Conservation (phyloP, 2,113 vertebrate species). For the Melanotaenia duboulayi region DNA sequence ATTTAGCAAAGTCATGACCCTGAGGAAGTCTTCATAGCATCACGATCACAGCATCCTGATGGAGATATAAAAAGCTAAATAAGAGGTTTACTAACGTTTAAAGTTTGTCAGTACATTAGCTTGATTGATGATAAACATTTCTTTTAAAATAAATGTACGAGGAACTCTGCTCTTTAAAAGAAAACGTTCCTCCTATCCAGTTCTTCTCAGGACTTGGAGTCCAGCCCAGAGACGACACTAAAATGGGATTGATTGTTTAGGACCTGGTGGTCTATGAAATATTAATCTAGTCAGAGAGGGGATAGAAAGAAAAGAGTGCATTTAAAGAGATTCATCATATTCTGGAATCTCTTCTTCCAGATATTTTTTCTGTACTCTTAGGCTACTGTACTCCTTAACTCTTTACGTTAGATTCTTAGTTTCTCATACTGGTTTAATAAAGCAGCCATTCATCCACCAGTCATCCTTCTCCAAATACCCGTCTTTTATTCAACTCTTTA, state of each 20-base stretch:
- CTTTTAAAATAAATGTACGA: background rate
- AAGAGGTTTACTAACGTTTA: no score
- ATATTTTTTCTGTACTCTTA: no score
- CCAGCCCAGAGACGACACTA: slow-evolving; percentile 12
- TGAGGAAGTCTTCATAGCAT: background rate
- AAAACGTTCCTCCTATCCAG: background rate
- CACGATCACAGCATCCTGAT: background rate
- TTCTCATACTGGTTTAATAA: background rate
- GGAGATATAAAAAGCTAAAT: background rate
- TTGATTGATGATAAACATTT: background rate
- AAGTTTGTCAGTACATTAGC: no score
- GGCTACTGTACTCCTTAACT: background rate
- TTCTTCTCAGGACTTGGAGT: slow-evolving; percentile 5
- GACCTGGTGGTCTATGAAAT: slow-evolving; percentile 67
- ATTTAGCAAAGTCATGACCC: background rate
- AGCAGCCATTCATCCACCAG: background rate
- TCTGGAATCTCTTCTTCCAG: slow-evolving; percentile 31
- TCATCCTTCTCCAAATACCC: background rate
- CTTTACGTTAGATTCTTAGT: background rate
- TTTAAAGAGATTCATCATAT: slow-evolving; percentile 42
- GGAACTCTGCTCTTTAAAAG: slow-evolving; percentile 7
- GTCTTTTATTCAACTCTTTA: background rate
- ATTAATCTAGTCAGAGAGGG: slow-evolving; percentile 56
- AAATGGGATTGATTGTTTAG: slow-evolving; percentile 58
- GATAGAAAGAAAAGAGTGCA: slow-evolving; percentile 15